These are phyloP conservation scores for Meliscaeva auricollis DNA, from an alignment of 2,888 invertebrate genomes.

Conservation along the genomic window DNA sequence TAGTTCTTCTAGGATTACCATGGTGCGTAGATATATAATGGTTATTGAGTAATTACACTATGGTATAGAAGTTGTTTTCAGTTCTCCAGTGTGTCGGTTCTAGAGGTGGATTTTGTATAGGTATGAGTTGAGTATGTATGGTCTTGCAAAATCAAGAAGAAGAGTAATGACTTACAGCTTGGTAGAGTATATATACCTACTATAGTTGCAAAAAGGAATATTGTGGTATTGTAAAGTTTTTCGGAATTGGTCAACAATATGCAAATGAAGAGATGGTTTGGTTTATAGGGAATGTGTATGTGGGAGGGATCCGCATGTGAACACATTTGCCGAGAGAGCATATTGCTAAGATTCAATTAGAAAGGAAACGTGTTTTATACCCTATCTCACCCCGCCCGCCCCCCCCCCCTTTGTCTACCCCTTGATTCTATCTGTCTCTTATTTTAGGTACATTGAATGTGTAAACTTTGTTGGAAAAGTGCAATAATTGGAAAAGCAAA, in stretches of 20 bases:
- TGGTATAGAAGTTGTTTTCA: conserved; percentile 52
- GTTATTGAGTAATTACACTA: conserved; percentile 72
- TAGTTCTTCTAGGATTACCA: conserved; percentile 32
- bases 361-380: conserved; percentile 18
- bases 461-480: conserved; percentile 55
- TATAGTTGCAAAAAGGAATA: conserved; percentile 44
- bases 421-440: neutral
- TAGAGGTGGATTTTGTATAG: too few relatives aligned
- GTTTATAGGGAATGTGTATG: conserved; percentile 20
- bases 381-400: too few relatives aligned
- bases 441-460: conserved; percentile 8
- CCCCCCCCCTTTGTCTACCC: neutral
- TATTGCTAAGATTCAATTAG: conserved; percentile 54
- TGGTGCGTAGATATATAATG: conserved; percentile 20
- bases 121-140: too few relatives aligned
- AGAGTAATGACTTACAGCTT: conserved; percentile 70
- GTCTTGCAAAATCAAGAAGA: conserved; percentile 25
- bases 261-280: conserved; percentile 50
- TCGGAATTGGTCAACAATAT: conserved; percentile 60
- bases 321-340: conserved; percentile 3
- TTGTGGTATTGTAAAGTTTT: conserved; percentile 59
- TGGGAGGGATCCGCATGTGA: neutral
- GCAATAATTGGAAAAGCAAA: conserved; percentile 62
- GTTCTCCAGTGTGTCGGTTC: too few relatives aligned
- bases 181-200: conserved; percentile 15